Conservation (phyloP, 2,888 invertebrate species). For the Sabatieria punctata region DNA sequence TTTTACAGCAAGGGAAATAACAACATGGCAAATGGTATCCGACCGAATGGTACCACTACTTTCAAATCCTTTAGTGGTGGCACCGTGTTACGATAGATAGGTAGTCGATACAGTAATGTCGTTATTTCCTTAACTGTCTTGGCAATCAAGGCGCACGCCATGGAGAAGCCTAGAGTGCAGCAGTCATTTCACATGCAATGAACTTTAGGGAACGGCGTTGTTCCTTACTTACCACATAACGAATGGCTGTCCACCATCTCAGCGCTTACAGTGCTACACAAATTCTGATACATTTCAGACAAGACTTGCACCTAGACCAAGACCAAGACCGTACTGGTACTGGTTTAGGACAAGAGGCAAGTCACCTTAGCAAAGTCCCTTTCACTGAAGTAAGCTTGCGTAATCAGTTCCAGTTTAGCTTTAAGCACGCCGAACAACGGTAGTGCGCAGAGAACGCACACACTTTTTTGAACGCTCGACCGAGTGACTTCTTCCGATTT, state of each 20-base stretch:
- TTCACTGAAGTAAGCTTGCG: conserved; percentile 88
- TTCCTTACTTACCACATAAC: conserved; percentile 46
- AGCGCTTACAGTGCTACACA: conserved; percentile 60
- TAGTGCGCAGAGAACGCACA: conserved; percentile 72
- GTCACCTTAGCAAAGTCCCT: conserved; percentile 36
- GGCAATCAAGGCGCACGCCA: too few relatives aligned
- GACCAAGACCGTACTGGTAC: conserved; percentile 65
- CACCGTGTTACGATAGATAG: too few relatives aligned
- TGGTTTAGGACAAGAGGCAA: conserved; percentile 61
- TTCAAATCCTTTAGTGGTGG: too few relatives aligned
- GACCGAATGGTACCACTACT: too few relatives aligned
- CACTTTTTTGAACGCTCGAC: conserved; percentile 92
- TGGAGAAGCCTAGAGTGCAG: too few relatives aligned
- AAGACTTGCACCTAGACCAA: conserved; percentile 42
- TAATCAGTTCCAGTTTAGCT: conserved; percentile 80
- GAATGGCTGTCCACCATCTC: conserved; percentile 43
- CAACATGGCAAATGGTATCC: too few relatives aligned
- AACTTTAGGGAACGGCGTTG: too few relatives aligned
- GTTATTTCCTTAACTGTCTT: too few relatives aligned
- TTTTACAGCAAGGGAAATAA: too few relatives aligned
- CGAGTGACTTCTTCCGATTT: conserved; percentile 86
- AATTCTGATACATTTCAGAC: conserved; percentile 74
- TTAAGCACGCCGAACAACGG: conserved; percentile 84
- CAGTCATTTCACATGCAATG: too few relatives aligned
- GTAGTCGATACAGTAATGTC: too few relatives aligned